Base-by-base conservation (phyloP, 2,113 vertebrate species). In the Osmerus mordax region DNA sequence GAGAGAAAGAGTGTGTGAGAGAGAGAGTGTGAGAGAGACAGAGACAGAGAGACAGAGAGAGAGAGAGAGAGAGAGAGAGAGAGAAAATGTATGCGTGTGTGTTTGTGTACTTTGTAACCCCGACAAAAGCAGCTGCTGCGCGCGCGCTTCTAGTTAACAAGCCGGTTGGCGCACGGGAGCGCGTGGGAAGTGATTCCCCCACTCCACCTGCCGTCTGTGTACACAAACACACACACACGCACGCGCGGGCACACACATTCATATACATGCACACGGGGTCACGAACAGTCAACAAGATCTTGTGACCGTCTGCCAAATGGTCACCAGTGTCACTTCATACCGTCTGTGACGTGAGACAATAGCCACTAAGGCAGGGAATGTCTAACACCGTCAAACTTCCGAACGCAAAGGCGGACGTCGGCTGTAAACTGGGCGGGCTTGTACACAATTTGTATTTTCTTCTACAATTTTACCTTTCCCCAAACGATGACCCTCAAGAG, bases 201-300 rank as follows among this genome's bases (percentile, higher is more conserved):
- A 71, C 83, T 89, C 84, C 91, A 90, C 90, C 91, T 90, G 90
- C 88, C 81, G 70, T 69, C 70, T 81, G 41, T 68, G 25, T 59
- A 54, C 72, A 62, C 47, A 70, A 69, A 32, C 47, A 54, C 81
- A 54, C 73, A 29, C 36, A 14, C 75, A 55, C 77, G 13, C n/a
- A 13, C 14, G 67, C 73, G 32, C 41, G 65, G 19, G 67, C 41
- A 70, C 67, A 79, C 73, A 63, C 54, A 47, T 29, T 60, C 28
- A 59, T 52, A 55, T 52, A 16, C 52, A 28, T 25, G 14, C 66
- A 59, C 6, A 8, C 77, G 78, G n/a, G 36, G 18, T 47, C 64
- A 65, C n/a, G n/a, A 18, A 65, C 64, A 14, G 32, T 47, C 36
- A 65, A 19, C 25, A 32, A 32, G 3, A 63, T 25, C 59, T 61